Evolutionary conservation across 2,888 invertebrate species (phyloP).

Genomic region (Poecilus cupreus): DNA sequence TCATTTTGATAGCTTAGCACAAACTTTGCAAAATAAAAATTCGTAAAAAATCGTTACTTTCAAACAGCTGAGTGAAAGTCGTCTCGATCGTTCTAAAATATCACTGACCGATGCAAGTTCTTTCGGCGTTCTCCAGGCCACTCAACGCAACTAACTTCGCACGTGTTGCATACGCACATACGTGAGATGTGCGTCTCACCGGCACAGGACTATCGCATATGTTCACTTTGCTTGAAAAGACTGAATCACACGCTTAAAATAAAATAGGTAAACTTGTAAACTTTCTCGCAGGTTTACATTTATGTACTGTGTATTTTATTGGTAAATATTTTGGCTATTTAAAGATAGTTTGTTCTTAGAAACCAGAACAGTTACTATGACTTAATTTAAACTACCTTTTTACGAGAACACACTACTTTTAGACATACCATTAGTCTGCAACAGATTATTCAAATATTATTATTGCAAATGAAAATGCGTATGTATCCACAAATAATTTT

Average conservation of each 20-base stretch:
- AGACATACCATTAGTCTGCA: not conserved
- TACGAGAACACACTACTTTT: too few species aligned
- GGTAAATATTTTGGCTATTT: conserved; percentile 17
- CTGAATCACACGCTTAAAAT: conserved; percentile 41
- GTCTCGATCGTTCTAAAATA: conserved; percentile 44
- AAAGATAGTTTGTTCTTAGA: not conserved
- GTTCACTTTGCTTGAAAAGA: conserved; percentile 21
- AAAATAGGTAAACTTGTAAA: conserved; percentile 21
- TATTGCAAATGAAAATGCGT: not conserved
- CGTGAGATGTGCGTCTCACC: not conserved
- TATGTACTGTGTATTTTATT: not conserved
- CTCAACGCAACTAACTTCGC: conserved; percentile 9
- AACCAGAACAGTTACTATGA: too few species aligned
- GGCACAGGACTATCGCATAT: not conserved
- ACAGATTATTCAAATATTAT: not conserved
- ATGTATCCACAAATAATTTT: not conserved
- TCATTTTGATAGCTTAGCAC: conserved; percentile 35
- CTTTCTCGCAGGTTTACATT: conserved; percentile 5
- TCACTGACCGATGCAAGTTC: conserved; percentile 43
- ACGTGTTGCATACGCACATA: not conserved
- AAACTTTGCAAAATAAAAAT: conserved; percentile 39
- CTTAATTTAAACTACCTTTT: too few species aligned
- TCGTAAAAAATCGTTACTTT: conserved; percentile 38
- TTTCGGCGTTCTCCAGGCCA: conserved; percentile 31
- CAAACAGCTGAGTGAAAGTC: conserved; percentile 43